phyloP scores from a whole-genome alignment of 1,140 invertebrate genomes.

The Metopolophium dirhodum region DNA sequence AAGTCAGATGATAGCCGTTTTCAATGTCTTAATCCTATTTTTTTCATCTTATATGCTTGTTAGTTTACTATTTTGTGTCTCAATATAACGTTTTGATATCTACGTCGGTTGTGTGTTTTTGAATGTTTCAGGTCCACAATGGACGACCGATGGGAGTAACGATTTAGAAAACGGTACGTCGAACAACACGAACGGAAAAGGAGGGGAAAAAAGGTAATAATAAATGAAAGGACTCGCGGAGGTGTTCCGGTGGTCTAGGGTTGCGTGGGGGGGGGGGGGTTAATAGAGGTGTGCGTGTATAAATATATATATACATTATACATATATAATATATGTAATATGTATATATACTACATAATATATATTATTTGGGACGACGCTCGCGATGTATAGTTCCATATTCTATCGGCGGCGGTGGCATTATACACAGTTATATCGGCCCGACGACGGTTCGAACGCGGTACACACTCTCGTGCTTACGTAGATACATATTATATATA shows the following conservation, averaged over 20 bases:
- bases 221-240: neutral
- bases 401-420: neutral
- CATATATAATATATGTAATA: neutral
- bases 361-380: neutral
- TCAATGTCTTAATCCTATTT: neutral
- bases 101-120: neutral
- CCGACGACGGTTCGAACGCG: neutral
- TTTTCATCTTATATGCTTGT: neutral
- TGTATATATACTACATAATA: too few relatives aligned
- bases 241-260: neutral
- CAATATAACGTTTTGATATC: conserved; percentile 18
- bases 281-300: neutral
- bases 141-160: conserved; percentile 43
- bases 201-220: conserved; percentile 49
- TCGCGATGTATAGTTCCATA: neutral
- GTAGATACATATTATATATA: neutral
- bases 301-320: neutral
- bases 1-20: neutral
- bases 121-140: conserved; percentile 52
- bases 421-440: conserved; percentile 19
- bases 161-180: conserved; percentile 52
- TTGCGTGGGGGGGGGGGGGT: too few relatives aligned
- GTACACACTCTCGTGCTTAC: neutral
- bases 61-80: neutral
- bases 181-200: conserved; percentile 42